These are phyloP conservation scores for Cochlearius cochlearius DNA, from an alignment of 2,113 vertebrate species.

Conservation along the genomic window DNA sequence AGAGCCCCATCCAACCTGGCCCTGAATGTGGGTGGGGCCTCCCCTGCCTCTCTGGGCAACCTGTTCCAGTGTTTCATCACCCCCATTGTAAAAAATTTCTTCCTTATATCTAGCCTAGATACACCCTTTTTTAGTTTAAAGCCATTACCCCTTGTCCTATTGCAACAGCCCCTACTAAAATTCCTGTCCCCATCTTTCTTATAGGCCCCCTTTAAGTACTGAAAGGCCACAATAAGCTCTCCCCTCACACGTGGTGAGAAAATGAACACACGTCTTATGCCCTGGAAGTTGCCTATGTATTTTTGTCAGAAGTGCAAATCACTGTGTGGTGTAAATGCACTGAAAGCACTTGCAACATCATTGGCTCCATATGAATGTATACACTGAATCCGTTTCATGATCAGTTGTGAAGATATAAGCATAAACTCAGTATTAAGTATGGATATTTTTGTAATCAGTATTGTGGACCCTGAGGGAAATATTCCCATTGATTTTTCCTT, in stretches of 20 bases:
- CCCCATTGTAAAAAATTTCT: not conserved
- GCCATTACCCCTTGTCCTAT: not conserved
- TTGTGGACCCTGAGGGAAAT: conserved; percentile 18
- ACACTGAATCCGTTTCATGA: not conserved
- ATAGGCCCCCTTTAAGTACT: not conserved
- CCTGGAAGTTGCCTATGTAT: not conserved
- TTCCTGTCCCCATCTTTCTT: not conserved
- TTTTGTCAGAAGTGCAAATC: conserved; percentile 1
- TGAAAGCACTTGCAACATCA: not conserved
- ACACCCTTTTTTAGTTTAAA: not conserved
- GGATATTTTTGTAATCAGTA: conserved; percentile 36
- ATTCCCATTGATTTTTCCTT: conserved; percentile 50
- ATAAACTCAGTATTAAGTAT: conserved; percentile 25
- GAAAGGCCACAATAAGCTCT: not conserved
- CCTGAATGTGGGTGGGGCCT: not conserved
- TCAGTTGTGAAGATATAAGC: not conserved
- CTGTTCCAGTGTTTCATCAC: not conserved
- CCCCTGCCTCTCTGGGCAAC: not conserved
- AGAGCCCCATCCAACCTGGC: not conserved
- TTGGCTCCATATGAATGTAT: not conserved
- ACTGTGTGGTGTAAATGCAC: not conserved
- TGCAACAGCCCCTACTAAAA: not conserved
- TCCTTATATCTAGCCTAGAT: not conserved
- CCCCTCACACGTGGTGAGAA: not conserved
- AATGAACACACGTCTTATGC: not conserved